phyloP scores from a whole-genome alignment of 2,113 vertebrate species.

The Bostrychus sinensis region DNA sequence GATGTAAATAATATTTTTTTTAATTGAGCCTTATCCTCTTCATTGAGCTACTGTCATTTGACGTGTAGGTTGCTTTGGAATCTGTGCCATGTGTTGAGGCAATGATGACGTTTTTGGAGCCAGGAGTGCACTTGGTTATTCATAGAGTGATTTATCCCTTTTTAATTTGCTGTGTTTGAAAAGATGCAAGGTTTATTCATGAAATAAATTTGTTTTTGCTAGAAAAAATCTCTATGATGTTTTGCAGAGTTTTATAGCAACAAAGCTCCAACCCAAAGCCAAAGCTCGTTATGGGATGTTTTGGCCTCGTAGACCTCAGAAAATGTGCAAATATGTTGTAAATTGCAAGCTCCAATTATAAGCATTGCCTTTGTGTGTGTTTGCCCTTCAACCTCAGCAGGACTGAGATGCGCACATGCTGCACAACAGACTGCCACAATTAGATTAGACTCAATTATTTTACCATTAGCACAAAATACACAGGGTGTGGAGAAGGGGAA shows the following conservation, averaged over 20 bases:
- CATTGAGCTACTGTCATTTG: neutral
- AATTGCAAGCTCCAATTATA: conserved; percentile 2
- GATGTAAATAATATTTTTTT: neutral
- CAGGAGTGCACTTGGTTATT: neutral
- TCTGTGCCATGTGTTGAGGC: neutral
- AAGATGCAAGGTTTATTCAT: no score
- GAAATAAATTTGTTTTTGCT: no score
- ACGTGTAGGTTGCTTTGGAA: neutral
- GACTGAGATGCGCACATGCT: conserved; percentile 21
- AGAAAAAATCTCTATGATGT: neutral
- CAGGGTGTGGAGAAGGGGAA: neutral
- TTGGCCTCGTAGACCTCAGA: neutral
- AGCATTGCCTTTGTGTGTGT: neutral
- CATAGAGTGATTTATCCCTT: neutral
- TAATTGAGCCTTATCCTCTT: neutral
- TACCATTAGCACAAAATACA: conserved; percentile 7
- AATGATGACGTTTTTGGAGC: neutral
- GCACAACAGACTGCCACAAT: conserved; percentile 38
- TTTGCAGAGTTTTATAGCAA: neutral
- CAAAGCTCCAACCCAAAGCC: neutral
- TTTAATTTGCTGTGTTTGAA: no score
- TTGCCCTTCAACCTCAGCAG: conserved; percentile 21
- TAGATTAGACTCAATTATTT: conserved; percentile 45
- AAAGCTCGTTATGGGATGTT: neutral
- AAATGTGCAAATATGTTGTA: neutral